Base-by-base conservation (phyloP, 2,113 vertebrate species). In the Mesitornis unicolor region DNA sequence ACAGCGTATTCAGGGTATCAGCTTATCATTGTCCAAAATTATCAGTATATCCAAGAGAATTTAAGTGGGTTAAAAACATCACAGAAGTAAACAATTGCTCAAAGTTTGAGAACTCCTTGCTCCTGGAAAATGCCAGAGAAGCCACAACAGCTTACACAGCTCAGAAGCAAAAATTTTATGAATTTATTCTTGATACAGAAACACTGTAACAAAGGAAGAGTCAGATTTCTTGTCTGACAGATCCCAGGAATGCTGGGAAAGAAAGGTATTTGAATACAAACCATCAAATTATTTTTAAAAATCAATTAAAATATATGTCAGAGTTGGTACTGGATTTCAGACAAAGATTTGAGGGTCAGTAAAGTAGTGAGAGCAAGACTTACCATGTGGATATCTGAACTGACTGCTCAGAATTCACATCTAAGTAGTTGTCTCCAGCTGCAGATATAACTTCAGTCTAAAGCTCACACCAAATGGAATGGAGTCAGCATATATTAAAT, bases 101-200 rank as follows among this genome's bases (percentile, higher is more conserved):
- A 16, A 50, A 87, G 69, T 92, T 86, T 83, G 65, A 75, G 45
- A 95, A 91, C 38, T 80, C 10, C 29, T 92, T 78, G 74, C 93
- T 89, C 50, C 54, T 87, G 69, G 71, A 89, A 95, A 87, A 69
- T 47, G 73, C 79, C 81, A 94, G 79, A 96, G 65, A 88, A 85
- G 74, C 36, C 77, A 84, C 90, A 91, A 95, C 36, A 89, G 35
- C 92, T 96, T 71, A 51, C 33, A 31, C 16, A 47, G 56, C 38
- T 87, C 74, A 84, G 74, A 91, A 89, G 20, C 13, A 89, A 91
- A 78, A 82, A 75, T 28, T 75, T 29, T 70, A 33, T 53, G 0
- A 42, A 4, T 84, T 89, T 78, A 29, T 78, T 86, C 38, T 64
- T 40, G 10, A 40, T 91, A 64, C 5, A 50, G 57, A 76, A 90